These are phyloP conservation scores for Phalera bucephala DNA, from an alignment of 2,888 invertebrate genomes.

Conservation along the genomic window DNA sequence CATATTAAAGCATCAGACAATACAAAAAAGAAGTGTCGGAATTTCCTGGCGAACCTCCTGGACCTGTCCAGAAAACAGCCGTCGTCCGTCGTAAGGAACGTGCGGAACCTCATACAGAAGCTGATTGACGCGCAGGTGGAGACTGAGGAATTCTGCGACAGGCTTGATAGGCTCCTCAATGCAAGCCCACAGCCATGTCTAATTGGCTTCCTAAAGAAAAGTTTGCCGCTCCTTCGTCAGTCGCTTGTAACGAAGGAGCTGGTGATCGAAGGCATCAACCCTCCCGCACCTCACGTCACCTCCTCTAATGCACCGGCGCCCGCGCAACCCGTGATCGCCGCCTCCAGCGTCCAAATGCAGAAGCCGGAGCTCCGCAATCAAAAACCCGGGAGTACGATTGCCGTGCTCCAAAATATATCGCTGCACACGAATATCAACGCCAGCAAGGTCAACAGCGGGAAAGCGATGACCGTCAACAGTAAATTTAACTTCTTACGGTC, in stretches of 20 bases:
- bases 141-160: conserved; percentile 98
- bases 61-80: conserved; percentile 98
- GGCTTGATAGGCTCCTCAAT: conserved; percentile 95
- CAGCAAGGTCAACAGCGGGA: conserved; percentile 57
- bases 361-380: conserved; percentile 36
- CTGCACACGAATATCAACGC: conserved; percentile 67
- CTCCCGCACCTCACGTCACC: conserved; percentile 87
- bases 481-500: conserved; percentile 60
- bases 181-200: conserved; percentile 99
- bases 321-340: conserved; percentile 43
- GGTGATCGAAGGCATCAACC: conserved; percentile 96
- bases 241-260: conserved; percentile 95
- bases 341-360: conserved; percentile 52
- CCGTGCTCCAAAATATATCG: conserved; percentile 73
- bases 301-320: conserved; percentile 52
- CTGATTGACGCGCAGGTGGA: conserved; percentile 97
- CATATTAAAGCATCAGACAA: conserved; percentile 85
- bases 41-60: conserved; percentile 97
- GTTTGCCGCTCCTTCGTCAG: conserved; percentile 95
- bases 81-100: conserved; percentile 95
- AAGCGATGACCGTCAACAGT: conserved; percentile 76
- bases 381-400: conserved; percentile 57
- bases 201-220: conserved; percentile 99
- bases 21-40: conserved; percentile 98
- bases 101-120: conserved; percentile 96